Conservation (phyloP, 2,797 vertebrate species). For the Bovichtus diacanthus region DNA sequence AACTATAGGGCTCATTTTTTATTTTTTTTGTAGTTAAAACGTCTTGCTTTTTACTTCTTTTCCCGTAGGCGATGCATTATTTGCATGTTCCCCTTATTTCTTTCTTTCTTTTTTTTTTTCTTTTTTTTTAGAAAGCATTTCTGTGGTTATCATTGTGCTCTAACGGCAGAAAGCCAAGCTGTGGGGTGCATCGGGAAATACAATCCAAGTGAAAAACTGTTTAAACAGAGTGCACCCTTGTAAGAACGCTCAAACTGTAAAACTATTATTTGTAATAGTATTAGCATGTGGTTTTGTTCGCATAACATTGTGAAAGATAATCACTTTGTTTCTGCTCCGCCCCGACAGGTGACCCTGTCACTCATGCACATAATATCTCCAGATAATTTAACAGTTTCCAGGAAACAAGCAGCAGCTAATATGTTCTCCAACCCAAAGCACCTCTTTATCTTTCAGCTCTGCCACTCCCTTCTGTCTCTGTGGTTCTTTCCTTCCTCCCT, state of each 20-base stretch:
- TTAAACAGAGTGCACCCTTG: too few relatives aligned
- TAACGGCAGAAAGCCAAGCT: background rate
- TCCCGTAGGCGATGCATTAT: background rate
- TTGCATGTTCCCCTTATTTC: background rate
- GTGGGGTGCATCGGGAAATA: background rate
- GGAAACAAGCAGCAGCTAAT: background rate
- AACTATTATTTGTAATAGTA: background rate
- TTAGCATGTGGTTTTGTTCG: background rate
- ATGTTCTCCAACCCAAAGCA: background rate
- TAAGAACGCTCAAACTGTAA: too few relatives aligned
- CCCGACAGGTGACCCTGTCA: background rate
- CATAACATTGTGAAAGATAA: background rate
- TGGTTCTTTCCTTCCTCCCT: constrained; percentile 30
- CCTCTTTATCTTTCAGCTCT: background rate
- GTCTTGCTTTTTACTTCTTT: background rate
- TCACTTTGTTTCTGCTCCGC: background rate
- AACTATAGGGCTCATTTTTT: background rate
- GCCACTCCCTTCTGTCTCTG: background rate
- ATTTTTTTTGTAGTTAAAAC: background rate
- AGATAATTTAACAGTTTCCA: background rate
- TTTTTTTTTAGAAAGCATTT: background rate
- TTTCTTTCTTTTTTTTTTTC: background rate
- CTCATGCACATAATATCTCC: background rate
- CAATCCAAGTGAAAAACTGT: background rate
- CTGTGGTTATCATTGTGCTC: background rate